These are phyloP conservation scores for Porites lutea DNA, from an alignment of 64 coral and sea anemone genomes.

Conservation along the genomic window DNA sequence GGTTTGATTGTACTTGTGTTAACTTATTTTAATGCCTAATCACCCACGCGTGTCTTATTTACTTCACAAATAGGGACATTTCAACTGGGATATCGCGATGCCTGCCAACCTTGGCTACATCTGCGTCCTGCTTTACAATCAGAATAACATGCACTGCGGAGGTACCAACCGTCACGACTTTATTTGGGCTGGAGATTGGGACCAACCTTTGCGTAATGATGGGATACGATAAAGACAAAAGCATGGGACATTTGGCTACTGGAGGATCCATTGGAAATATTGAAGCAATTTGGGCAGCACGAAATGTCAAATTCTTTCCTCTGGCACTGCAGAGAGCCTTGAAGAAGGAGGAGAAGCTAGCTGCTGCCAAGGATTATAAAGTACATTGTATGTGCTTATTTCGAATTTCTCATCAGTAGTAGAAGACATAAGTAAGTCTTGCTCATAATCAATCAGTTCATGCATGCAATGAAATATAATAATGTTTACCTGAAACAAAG, in stretches of 20 bases:
- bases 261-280: conserved; percentile 66
- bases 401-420: too few relatives aligned
- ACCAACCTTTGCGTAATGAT: conserved; percentile 81
- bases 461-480: too few relatives aligned
- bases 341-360: background rate
- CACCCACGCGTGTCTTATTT: too few relatives aligned
- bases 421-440: too few relatives aligned
- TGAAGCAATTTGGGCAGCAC: conserved; percentile 58
- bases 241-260: conserved; percentile 42
- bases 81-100: conserved; percentile 79
- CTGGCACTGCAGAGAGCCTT: conserved; percentile 42
- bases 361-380: conserved; percentile 26
- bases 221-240: conserved; percentile 67
- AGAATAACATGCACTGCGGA: conserved; percentile 81
- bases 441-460: too few relatives aligned
- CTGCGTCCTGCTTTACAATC: conserved; percentile 69
- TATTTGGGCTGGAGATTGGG: conserved; percentile 77
- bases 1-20: too few relatives aligned
- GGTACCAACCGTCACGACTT: conserved; percentile 63
- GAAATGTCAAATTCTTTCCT: conserved; percentile 70
- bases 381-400: background rate
- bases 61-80: conserved; percentile 53
- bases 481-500: too few relatives aligned
- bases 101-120: conserved; percentile 86
- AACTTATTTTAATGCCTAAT: too few relatives aligned